Evolutionary conservation across 2,797 vertebrate genomes (phyloP).

Genomic region (Neomorphus geoffroyi): DNA sequence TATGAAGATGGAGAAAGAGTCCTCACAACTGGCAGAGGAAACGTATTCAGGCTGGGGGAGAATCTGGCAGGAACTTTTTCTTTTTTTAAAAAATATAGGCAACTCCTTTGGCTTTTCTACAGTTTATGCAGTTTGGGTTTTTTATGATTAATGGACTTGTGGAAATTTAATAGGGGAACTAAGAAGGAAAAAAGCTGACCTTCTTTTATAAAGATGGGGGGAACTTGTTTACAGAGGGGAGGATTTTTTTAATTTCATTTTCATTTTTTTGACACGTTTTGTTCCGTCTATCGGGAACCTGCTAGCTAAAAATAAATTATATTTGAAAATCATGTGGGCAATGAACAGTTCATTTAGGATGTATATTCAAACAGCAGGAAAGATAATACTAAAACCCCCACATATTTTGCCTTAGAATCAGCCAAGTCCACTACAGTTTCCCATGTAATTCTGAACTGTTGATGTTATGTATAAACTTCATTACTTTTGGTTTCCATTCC

Average conservation of each 20-base stretch:
- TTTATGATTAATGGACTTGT: not conserved
- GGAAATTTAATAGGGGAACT: not conserved
- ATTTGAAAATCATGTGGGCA: slow-evolving; percentile 6
- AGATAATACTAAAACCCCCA: not conserved
- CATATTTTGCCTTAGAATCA: not conserved
- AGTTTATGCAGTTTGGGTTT: not conserved
- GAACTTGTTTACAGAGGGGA: not conserved
- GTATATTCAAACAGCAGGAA: not conserved
- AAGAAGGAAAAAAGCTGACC: not conserved
- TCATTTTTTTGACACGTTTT: slow-evolving; percentile 4
- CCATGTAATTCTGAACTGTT: not conserved
- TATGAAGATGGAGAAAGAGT: not conserved
- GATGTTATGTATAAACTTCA: not conserved
- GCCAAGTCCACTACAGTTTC: not conserved
- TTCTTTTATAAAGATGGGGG: not conserved
- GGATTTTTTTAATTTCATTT: slow-evolving; percentile 3
- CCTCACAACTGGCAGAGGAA: not conserved
- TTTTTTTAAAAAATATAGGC: not conserved
- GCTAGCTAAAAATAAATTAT: slow-evolving; percentile 17
- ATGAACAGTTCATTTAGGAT: not conserved
- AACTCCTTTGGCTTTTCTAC: slow-evolving; percentile 11
- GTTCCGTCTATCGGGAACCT: slow-evolving; percentile 1
- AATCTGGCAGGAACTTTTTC: not conserved
- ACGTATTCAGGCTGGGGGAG: not conserved
- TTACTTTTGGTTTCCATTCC: not conserved